Conservation (phyloP, 2,888 invertebrate genomes). For the Dicycla oo region DNA sequence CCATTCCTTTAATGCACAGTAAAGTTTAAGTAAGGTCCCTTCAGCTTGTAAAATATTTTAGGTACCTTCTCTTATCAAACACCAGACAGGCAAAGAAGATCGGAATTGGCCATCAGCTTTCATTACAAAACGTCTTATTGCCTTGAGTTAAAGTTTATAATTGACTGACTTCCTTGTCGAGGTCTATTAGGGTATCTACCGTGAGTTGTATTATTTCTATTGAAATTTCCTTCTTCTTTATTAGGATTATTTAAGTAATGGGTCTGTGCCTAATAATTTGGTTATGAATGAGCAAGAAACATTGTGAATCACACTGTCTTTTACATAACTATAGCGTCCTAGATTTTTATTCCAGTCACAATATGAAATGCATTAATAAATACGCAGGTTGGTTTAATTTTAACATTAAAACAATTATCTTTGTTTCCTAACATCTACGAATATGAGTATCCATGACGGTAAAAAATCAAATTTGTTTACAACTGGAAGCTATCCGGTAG, state of each 20-base stretch:
- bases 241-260: conserved; percentile 16
- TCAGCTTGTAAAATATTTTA: conserved; percentile 48
- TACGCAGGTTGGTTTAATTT: not conserved
- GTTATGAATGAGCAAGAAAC: not conserved
- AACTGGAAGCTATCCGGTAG: not conserved
- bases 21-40: conserved; percentile 48
- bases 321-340: no score
- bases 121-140: conserved; percentile 27
- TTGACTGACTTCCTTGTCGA: conserved; percentile 29
- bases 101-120: conserved; percentile 33
- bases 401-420: not conserved
- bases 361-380: no score
- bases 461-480: not conserved
- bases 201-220: conserved; percentile 41
- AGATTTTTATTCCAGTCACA: no score
- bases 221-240: conserved; percentile 45
- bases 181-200: conserved; percentile 27
- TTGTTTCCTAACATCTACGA: not conserved
- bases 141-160: conserved; percentile 34
- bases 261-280: conserved; percentile 25
- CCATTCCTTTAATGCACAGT: conserved; percentile 44
- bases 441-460: not conserved
- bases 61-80: conserved; percentile 62
- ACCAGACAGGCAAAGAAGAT: conserved; percentile 48
- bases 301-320: not conserved